Conservation (phyloP, 1,140 invertebrate species). For the Arctopsyche grandis region DNA sequence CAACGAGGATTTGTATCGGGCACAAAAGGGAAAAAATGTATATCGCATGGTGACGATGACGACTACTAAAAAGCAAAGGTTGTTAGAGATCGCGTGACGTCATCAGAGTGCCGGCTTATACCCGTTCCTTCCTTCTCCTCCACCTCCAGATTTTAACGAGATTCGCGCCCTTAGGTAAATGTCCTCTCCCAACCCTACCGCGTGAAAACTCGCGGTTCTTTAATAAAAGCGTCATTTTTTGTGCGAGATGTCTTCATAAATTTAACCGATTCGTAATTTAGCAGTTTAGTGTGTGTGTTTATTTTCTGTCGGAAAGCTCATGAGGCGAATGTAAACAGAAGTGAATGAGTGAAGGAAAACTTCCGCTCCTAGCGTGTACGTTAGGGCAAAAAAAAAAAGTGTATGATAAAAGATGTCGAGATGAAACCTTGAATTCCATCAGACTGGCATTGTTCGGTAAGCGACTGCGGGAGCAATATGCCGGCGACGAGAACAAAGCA, state of each 20-base stretch:
- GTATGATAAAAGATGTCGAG: conserved; percentile 1
- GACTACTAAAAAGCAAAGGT: conserved; percentile 17
- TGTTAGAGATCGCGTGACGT: conserved; percentile 4
- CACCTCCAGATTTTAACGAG: conserved; percentile 1
- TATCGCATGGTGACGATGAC: conserved; percentile 4
- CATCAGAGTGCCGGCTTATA: not conserved
- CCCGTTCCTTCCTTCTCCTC: no score
- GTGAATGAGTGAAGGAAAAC: not conserved
- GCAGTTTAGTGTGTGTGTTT: no score
- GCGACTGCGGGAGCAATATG: not conserved
- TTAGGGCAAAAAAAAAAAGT: not conserved
- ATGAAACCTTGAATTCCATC: conserved; percentile 16
- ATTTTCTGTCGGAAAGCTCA: no score
- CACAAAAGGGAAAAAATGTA: conserved; percentile 34
- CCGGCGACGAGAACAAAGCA: not conserved
- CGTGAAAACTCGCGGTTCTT: no score
- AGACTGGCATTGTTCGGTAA: conserved; percentile 7
- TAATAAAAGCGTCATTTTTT: no score
- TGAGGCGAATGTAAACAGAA: not conserved
- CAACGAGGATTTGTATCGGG: conserved; percentile 45
- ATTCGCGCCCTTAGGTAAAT: not conserved
- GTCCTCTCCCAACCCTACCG: no score
- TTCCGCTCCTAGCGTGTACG: not conserved
- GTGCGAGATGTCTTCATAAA: not conserved
- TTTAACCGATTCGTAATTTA: not conserved